phyloP scores from a whole-genome alignment of 2,888 invertebrate genomes.

The Escarpia spicata region DNA sequence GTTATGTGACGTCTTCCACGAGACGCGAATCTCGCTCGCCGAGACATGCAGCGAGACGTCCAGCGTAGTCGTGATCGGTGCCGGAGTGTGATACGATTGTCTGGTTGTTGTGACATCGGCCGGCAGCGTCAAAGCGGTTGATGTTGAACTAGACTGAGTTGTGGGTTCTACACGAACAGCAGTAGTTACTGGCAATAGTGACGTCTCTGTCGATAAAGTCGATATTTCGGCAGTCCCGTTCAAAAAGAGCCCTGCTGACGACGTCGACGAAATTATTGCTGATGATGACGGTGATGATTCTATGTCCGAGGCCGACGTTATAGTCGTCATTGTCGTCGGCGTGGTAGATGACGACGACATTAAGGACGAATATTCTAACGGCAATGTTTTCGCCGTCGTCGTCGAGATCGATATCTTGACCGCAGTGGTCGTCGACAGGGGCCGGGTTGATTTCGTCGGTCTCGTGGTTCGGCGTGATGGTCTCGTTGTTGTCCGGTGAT shows the following conservation, averaged over 20 bases:
- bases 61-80: background rate
- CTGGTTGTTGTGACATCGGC: background rate
- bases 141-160: background rate
- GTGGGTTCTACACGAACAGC: background rate
- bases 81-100: background rate
- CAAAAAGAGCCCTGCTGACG: background rate
- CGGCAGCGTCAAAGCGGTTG: background rate
- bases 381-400: background rate
- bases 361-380: background rate
- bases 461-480: constrained; percentile 13
- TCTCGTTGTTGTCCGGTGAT: background rate
- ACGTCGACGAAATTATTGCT: background rate
- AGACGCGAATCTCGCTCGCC: constrained; percentile 10
- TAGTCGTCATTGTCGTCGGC: background rate
- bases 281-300: background rate
- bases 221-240: background rate
- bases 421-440: background rate
- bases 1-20: background rate
- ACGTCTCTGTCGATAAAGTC: background rate
- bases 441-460: background rate
- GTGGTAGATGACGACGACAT: background rate
- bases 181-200: background rate
- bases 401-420: background rate
- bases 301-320: background rate
- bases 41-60: background rate